Conservation (phyloP, 2,888 invertebrate species). For the Hyposoter didymator region DNA sequence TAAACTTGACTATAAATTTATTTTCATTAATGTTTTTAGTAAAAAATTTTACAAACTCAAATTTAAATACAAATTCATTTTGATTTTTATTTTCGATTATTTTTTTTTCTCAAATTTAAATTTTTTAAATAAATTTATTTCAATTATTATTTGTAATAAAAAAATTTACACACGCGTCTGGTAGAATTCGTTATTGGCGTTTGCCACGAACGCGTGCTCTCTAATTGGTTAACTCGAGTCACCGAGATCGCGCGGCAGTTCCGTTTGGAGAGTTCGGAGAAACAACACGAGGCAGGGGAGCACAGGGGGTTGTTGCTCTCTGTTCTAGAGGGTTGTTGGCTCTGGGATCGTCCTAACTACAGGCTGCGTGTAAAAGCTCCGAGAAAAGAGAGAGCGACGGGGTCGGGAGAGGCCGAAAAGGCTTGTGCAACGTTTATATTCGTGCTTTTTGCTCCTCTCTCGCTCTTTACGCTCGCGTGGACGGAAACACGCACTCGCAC, state of each 20-base stretch:
- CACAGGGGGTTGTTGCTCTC: conserved; percentile 5
- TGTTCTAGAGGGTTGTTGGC: conserved; percentile 7
- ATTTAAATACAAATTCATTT: too few species aligned
- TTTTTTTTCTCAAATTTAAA: too few species aligned
- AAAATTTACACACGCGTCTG: background rate
- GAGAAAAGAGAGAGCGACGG: background rate
- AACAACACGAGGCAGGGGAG: conserved; percentile 41
- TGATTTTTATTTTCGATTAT: too few species aligned
- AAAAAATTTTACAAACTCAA: too few species aligned
- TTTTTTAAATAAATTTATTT: too few species aligned
- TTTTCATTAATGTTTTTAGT: too few species aligned
- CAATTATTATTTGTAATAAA: too few species aligned
- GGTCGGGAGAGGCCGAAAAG: conserved; percentile 16
- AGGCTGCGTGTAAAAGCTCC: conserved; percentile 55
- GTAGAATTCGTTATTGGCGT: conserved; percentile 63
- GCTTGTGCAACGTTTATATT: conserved; percentile 49
- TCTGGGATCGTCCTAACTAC: conserved; percentile 64
- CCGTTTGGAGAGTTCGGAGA: conserved; percentile 67
- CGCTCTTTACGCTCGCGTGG: conserved; percentile 11
- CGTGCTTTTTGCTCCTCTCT: conserved; percentile 40
- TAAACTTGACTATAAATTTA: too few species aligned
- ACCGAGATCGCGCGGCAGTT: conserved; percentile 36
- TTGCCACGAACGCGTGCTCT: conserved; percentile 65
- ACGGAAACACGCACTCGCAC: conserved; percentile 41
- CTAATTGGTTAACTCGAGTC: conserved; percentile 70